These are phyloP conservation scores for Sparidentex hasta DNA, from an alignment of 2,797 vertebrate species.

Conservation along the genomic window DNA sequence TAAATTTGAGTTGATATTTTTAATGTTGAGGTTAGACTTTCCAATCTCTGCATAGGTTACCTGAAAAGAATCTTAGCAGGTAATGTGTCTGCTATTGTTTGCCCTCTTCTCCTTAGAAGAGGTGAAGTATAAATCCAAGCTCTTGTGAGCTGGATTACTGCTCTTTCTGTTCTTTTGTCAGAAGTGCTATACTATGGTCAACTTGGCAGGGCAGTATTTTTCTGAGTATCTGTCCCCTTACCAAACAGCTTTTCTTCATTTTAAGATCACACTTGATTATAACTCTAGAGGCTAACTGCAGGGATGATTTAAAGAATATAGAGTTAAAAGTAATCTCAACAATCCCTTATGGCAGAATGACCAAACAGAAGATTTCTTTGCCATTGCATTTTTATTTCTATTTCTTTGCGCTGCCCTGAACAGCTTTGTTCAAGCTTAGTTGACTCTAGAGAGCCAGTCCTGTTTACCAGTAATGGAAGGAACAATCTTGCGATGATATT, in stretches of 20 bases:
- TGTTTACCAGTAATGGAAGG: conserved; percentile 66
- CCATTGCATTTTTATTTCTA: background rate
- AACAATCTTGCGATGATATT: conserved; percentile 53
- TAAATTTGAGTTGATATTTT: conserved; percentile 8
- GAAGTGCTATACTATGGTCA: background rate
- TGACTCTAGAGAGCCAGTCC: conserved; percentile 53
- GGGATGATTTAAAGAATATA: conserved; percentile 28
- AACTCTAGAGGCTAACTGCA: conserved; percentile 11
- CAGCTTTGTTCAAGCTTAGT: conserved; percentile 49
- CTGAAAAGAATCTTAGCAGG: conserved; percentile 25
- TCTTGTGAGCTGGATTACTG: background rate
- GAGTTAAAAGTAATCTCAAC: conserved; percentile 26
- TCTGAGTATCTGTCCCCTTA: conserved; percentile 1
- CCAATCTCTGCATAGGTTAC: background rate
- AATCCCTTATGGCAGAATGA: conserved; percentile 11
- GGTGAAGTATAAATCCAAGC: too few species aligned
- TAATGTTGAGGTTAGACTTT: conserved; percentile 5
- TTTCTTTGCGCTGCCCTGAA: conserved; percentile 30
- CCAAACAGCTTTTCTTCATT: conserved; percentile 8
- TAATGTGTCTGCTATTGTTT: conserved; percentile 19
- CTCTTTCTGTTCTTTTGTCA: conserved; percentile 12
- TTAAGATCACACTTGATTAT: conserved; percentile 14
- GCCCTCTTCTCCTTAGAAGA: conserved; percentile 1
- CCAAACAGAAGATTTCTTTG: conserved; percentile 8
- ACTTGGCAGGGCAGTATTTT: conserved; percentile 14